Conservation (phyloP, 2,888 invertebrate genomes). For the Bellardia pandia region DNA sequence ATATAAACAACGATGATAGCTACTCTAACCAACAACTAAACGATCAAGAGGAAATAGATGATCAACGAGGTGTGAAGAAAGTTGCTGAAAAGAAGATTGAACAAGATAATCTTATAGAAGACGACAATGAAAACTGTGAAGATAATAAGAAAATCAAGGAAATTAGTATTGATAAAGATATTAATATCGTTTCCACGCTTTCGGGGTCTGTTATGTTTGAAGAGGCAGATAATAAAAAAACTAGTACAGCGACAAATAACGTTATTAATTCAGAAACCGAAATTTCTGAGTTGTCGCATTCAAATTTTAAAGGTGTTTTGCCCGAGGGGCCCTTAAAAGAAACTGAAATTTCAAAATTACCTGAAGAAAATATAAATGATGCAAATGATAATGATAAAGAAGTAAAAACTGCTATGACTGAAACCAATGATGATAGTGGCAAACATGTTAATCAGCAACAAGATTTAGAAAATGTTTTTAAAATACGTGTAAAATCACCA, state of each 20-base stretch:
- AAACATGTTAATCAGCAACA: slow-evolving; percentile 1
- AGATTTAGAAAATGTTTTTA: slow-evolving; percentile 28
- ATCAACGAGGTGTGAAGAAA: slow-evolving; percentile 6
- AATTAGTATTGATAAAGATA: no score
- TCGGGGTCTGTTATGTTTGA: not conserved
- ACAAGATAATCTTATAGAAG: not conserved
- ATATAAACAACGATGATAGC: not conserved
- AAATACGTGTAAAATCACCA: slow-evolving; percentile 60
- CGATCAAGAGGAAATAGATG: not conserved
- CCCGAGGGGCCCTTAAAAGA: not conserved
- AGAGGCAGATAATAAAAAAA: no score
- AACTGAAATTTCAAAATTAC: not conserved
- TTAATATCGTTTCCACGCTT: not conserved
- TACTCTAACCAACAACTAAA: not conserved
- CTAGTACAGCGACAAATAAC: not conserved
- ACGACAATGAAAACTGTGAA: not conserved
- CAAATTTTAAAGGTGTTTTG: not conserved
- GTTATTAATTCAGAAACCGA: not conserved
- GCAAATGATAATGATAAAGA: not conserved
- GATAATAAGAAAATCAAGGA: not conserved
- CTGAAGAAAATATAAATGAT: not conserved
- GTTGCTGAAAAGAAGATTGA: not conserved
- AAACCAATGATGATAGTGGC: not conserved
- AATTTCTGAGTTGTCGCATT: not conserved
- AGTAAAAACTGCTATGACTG: not conserved